Evolutionary conservation across 1,140 invertebrate species (phyloP), one percentile per base, ranked within the genome.

Genomic region (Proctacanthus coquilletti): DNA sequence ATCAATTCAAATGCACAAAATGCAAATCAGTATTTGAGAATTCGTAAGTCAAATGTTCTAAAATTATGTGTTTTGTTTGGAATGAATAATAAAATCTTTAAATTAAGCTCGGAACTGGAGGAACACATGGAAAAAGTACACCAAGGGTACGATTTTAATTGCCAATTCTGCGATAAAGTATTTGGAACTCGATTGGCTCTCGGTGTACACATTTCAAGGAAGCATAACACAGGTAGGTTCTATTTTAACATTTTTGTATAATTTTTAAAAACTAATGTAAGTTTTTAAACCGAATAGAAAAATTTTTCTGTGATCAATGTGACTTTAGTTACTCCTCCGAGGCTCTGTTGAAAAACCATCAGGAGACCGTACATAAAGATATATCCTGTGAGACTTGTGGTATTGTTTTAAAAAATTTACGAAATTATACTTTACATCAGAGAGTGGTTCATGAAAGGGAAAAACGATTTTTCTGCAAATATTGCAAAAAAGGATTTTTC

Each of bases 141-240:
- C 10, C 10, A 23, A 21, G 2, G 9, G 9, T 6, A 5, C 4
- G 39, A 47, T 10, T 57, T 48, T 40, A 42, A 45, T 5, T 57
- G 55, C 13, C 55, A 57, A 34, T 57, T 57, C 35, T 57, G 55
- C 14, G 23, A 42, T 5, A 57, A 57, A 18, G 19, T 43, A 15
- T 57, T 49, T 10, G 41, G 43, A 8, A 48, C 55, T 0, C 53
- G 57, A 38, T 57, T 57, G 55, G 56, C 55, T 2, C 40, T 57
- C 5, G 48, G 54, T 2, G 50, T 57, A 13, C 55, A 57, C 42
- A 45, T 57, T 20, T 52, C 54, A 9, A 45, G 55, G 11, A 55
- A 53, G 21, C 55, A 57, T 34, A 57, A 57, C 29, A 57, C 53
- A 34, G 49, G 55, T 57, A 19, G 34, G 45, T 42, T 14, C 3